A percentile compares a stretch with the other conserved stretches of the same genome.
These are phyloP conservation scores for Stenoptilia bipunctidactyla DNA, from an alignment of 2,888 invertebrate genomes.

Conservation along the genomic window DNA sequence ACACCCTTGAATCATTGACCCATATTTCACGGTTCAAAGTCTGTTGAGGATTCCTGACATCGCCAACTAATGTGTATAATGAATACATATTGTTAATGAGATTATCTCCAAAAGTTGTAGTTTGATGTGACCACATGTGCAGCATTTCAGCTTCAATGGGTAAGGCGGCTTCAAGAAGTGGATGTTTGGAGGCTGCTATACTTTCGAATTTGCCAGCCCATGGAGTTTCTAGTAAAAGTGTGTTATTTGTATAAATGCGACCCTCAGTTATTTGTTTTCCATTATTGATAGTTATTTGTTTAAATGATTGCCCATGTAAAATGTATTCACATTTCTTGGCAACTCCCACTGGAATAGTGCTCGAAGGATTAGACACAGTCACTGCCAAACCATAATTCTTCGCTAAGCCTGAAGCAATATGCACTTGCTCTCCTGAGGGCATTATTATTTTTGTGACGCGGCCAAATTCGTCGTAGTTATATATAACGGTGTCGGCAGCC, in stretches of 20 bases:
- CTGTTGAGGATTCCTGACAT: conserved; percentile 87
- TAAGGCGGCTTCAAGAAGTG: conserved; percentile 83
- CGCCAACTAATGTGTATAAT: conserved; percentile 85
- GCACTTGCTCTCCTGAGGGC: conserved; percentile 92
- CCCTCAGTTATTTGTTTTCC: conserved; percentile 81
- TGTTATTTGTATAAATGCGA: conserved; percentile 82
- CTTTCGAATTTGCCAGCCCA: conserved; percentile 82
- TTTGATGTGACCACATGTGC: conserved; percentile 90
- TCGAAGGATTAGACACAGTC: conserved; percentile 73
- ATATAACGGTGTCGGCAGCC: conserved; percentile 90
- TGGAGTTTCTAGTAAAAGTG: conserved; percentile 80
- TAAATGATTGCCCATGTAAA: conserved; percentile 74
- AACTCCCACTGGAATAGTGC: conserved; percentile 65
- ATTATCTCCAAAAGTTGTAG: conserved; percentile 80
- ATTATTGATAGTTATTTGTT: conserved; percentile 77
- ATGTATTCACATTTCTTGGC: conserved; percentile 72
- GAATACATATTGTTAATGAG: conserved; percentile 85
- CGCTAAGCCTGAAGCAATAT: conserved; percentile 82
- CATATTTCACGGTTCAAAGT: conserved; percentile 86
- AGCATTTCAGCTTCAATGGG: conserved; percentile 93
- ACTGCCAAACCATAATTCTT: conserved; percentile 83
- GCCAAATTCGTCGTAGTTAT: conserved; percentile 92
- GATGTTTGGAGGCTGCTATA: conserved; percentile 85
- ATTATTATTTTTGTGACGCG: conserved; percentile 87
- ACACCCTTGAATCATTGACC: conserved; percentile 91